Base-by-base conservation (phyloP, 2,797 vertebrate genomes). In the Hippoglossus hippoglossus region DNA sequence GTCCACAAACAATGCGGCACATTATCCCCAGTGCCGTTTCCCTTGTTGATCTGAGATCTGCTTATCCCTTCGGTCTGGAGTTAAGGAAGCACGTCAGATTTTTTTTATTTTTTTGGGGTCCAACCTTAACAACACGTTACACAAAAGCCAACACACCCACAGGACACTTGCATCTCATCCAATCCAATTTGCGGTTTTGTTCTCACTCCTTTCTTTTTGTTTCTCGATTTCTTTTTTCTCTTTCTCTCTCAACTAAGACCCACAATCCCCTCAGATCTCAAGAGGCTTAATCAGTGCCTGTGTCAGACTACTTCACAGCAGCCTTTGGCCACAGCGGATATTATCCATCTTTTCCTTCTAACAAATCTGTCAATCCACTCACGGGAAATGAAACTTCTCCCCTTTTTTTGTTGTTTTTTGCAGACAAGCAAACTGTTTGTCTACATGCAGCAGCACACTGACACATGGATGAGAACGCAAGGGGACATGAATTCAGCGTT, bases 221-320 rank as follows among this genome's bases (percentile, higher is more conserved):
- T 85, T 87, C 72, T 77, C 72, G 66, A 76, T 79, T 75, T 79
- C 34, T 36, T 58, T 41, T n/a, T 41, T 19, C 10, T 28, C 31
- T 22, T 36, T 44, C 77, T 87, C 81, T 82, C 87, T 72, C 84
- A 88, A 86, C 92, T 93, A 92, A 92, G 84, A 91, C 89, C 87
- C 83, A 77, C 91, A 93, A 93, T 94, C 92, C 91, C 85, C 63
- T 93, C 77, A 93, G 92, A 92, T 94, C 93, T 94, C 92, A 85
- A 92, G 93, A 92, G 93, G 91, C 91, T 93, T 94, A 94, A 94
- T 94, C 92, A 94, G 92, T 92, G 91, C 92, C 90, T 92, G 92
- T 94, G 93, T 93, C 91, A 92, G 91, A 88, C 91, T 92, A 88
- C 90, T 93, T 92, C 91, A 83, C 64, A 54, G 82, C 89, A 91